A percentile compares a stretch with the other conserved stretches of the same genome.
Conservation (phyloP, 2,113 vertebrate species). For the Penelope pileata region DNA sequence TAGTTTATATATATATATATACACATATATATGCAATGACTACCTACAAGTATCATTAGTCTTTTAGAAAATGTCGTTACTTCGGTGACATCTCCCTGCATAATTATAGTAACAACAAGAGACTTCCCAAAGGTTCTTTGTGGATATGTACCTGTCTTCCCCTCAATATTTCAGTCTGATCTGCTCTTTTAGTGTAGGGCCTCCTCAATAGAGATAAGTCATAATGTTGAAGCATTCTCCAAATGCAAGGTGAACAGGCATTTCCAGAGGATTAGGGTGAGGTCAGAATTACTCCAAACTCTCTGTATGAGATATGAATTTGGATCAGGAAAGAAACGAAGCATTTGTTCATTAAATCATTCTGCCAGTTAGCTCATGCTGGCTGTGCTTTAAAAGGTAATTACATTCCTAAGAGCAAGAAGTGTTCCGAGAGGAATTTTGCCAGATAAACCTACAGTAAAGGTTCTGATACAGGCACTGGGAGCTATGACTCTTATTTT, state of each 20-base stretch:
- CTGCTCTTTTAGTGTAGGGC: background rate
- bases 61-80: background rate
- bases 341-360: background rate
- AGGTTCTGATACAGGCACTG: background rate
- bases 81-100: background rate
- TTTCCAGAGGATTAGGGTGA: slow-evolving; percentile 7
- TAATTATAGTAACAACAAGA: background rate
- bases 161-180: background rate
- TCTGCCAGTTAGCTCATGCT: background rate
- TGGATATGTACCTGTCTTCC: background rate
- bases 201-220: background rate
- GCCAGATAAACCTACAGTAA: background rate
- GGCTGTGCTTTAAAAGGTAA: background rate
- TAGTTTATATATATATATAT: background rate
- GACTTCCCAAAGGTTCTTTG: background rate
- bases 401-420: background rate
- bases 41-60: background rate
- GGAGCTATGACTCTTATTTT: background rate
- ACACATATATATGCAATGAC: background rate
- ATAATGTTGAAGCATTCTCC: background rate
- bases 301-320: background rate
- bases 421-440: background rate
- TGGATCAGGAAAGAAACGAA: background rate
- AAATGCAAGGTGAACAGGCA: background rate
- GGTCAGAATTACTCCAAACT: background rate